Percentiles rank a stretch among this genome's conserved stretches.
Evolutionary conservation across 2,113 vertebrate species (phyloP).

Genomic region (Petromus typicus): DNA sequence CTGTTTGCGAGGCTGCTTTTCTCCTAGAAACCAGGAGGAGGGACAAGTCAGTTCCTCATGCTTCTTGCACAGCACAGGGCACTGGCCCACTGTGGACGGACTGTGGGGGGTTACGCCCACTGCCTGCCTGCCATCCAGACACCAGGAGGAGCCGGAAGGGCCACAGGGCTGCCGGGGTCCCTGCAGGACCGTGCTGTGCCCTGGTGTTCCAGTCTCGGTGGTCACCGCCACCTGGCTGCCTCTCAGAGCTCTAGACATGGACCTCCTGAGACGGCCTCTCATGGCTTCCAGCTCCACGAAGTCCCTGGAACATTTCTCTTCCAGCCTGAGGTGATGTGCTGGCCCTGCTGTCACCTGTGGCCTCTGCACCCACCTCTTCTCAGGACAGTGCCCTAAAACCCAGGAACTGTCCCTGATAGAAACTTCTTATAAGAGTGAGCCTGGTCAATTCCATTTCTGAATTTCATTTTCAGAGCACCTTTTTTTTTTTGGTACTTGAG

Average conservation of each 20-base stretch:
- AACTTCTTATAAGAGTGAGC: rapidly evolving
- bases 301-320: rapidly evolving
- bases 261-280: neutral
- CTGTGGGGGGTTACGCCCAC: neutral
- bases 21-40: slow-evolving; percentile 88
- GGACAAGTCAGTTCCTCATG: slow-evolving; percentile 54
- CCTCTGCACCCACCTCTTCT: neutral
- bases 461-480: too few relatives aligned
- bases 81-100: rapidly evolving
- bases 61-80: neutral
- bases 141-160: neutral
- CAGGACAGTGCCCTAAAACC: neutral
- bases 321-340: neutral
- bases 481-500: too few relatives aligned
- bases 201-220: neutral
- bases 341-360: neutral
- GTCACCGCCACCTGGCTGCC: neutral
- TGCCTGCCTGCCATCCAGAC: rapidly evolving
- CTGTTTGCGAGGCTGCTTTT: slow-evolving; percentile 97
- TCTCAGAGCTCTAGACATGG: rapidly evolving
- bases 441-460: neutral
- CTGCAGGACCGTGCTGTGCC: neutral
- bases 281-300: rapidly evolving
- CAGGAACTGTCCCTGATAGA: rapidly evolving
- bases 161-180: neutral